A percentile compares a stretch with the other conserved stretches of the same genome.
Evolutionary conservation across 2,888 invertebrate genomes (phyloP).

Genomic region (Portevinia maculata): DNA sequence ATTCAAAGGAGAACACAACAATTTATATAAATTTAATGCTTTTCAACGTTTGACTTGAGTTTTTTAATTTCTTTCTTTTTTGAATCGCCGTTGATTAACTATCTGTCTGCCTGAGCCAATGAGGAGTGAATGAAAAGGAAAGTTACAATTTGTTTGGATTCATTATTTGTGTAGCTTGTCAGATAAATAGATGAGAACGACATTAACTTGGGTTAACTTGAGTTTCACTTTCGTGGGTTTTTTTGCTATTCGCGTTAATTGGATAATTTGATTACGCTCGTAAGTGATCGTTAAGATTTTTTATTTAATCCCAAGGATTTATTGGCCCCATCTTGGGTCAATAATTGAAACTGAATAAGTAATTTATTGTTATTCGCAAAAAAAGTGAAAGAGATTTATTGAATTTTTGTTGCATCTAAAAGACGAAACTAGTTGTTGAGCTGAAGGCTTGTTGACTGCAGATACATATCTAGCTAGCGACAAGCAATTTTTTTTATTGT

Average conservation of each 20-base stretch:
- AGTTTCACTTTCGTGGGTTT: conserved; percentile 51
- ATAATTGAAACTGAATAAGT: neutral
- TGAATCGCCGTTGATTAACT: too few relatives aligned
- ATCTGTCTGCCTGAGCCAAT: neutral
- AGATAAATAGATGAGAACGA: conserved; percentile 49
- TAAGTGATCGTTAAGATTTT: neutral
- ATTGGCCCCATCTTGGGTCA: neutral
- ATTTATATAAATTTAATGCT: too few relatives aligned
- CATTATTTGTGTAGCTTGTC: neutral
- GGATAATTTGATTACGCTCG: conserved; percentile 22
- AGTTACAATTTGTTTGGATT: conserved; percentile 15
- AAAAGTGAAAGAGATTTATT: too few relatives aligned
- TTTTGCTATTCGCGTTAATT: conserved; percentile 33
- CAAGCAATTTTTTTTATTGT: too few relatives aligned
- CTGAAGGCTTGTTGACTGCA: too few relatives aligned
- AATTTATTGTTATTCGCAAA: neutral
- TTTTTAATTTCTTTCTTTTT: too few relatives aligned
- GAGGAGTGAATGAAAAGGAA: conserved; percentile 21
- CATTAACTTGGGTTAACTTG: conserved; percentile 29
- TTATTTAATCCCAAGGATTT: neutral
- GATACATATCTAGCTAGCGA: too few relatives aligned
- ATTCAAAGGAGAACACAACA: too few relatives aligned
- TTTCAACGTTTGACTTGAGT: too few relatives aligned
- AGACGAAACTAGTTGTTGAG: too few relatives aligned
- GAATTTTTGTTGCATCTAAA: too few relatives aligned